Evolutionary conservation across 2,888 invertebrate genomes (phyloP).

Genomic region (Amblyjoppa fuscipennis): DNA sequence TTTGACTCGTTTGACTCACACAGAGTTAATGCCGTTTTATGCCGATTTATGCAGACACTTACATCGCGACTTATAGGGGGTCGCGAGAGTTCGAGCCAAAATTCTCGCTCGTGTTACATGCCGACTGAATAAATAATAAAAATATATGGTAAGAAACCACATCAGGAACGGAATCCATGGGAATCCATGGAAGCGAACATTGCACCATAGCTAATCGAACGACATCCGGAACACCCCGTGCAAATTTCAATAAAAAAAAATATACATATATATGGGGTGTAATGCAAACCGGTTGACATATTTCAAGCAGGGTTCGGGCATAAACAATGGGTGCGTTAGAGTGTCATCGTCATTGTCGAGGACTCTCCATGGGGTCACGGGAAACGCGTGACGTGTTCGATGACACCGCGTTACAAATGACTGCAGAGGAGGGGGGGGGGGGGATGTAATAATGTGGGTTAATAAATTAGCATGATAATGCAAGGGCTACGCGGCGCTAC

Average conservation of each 20-base stretch:
- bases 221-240: neutral
- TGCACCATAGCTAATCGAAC: neutral
- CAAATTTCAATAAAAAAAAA: slow-evolving; percentile 13
- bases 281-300: slow-evolving; percentile 69
- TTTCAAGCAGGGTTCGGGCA: slow-evolving; percentile 57
- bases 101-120: too few species aligned
- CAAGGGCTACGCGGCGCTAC: slow-evolving; percentile 59
- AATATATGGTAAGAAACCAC: too few species aligned
- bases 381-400: slow-evolving; percentile 65
- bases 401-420: slow-evolving; percentile 72
- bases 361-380: slow-evolving; percentile 19
- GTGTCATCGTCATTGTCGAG: slow-evolving; percentile 28
- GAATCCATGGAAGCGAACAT: neutral
- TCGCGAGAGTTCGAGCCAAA: too few species aligned
- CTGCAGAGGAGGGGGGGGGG: slow-evolving; percentile 30
- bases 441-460: slow-evolving; percentile 69
- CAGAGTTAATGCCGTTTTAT: too few species aligned
- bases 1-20: too few species aligned
- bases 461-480: slow-evolving; percentile 73
- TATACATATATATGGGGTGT: slow-evolving; percentile 11
- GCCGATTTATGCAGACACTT: too few species aligned
- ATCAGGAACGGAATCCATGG: neutral
- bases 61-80: too few species aligned
- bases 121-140: too few species aligned
- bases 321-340: slow-evolving; percentile 21